A percentile compares a stretch with the other conserved stretches of the same genome.
Evolutionary conservation across 2,113 vertebrate genomes (phyloP).

Genomic region (Labeo catla): DNA sequence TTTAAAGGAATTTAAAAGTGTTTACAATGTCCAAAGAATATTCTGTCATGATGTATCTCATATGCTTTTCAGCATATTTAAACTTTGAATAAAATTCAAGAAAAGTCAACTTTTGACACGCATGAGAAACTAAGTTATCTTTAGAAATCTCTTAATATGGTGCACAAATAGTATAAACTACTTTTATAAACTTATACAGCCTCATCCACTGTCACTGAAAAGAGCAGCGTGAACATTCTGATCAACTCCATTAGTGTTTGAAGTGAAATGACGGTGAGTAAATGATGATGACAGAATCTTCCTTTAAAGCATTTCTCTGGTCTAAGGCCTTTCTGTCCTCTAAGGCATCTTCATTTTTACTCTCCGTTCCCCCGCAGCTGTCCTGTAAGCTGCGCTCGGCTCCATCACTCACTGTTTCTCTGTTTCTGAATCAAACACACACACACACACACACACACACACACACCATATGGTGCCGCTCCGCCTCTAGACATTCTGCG

Average conservation of each 20-base stretch:
- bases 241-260: not conserved
- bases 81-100: not conserved
- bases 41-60: not conserved
- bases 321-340: conserved; percentile 23
- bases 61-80: not conserved
- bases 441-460: conserved; percentile 17
- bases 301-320: not conserved
- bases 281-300: not conserved
- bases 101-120: not conserved
- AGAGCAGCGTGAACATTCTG: not conserved
- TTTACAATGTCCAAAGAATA: not conserved
- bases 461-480: conserved; percentile 41
- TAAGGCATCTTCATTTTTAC: not conserved
- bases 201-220: not conserved
- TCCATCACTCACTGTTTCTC: conserved; percentile 8
- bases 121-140: not conserved
- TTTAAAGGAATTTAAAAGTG: not conserved
- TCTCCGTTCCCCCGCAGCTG: not conserved
- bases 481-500: conserved; percentile 13
- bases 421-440: conserved; percentile 4
- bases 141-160: not conserved
- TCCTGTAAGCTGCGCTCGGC: conserved; percentile 18
- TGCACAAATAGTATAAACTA: not conserved
- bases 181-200: not conserved
- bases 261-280: not conserved